Conservation (phyloP, 1,140 invertebrate species). For the Magallana ariakensis region DNA sequence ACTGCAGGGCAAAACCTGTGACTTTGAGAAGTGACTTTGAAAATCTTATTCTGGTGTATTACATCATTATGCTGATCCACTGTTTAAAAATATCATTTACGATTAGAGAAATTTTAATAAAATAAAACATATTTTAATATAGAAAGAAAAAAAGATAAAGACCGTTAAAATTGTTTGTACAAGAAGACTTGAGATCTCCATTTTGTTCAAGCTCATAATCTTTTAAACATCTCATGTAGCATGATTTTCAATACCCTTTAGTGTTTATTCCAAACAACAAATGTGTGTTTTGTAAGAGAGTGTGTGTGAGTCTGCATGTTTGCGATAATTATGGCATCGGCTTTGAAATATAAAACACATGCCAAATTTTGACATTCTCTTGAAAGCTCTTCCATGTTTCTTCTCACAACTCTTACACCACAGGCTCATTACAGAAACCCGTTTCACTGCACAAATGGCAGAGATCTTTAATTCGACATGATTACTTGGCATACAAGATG, state of each 20-base stretch:
- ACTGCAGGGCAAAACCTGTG: background rate
- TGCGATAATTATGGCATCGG: background rate
- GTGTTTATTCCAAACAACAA: background rate
- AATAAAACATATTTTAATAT: too few relatives aligned
- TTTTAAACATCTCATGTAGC: background rate
- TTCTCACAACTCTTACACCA: slow-evolving; percentile 6
- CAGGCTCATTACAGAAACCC: background rate
- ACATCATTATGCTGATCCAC: too few relatives aligned
- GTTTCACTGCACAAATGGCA: background rate
- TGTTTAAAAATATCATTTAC: too few relatives aligned
- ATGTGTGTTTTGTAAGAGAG: background rate
- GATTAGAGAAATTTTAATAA: too few relatives aligned
- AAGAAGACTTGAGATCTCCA: too few relatives aligned
- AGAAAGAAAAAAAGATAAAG: too few relatives aligned
- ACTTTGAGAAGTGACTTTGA: slow-evolving; percentile 10
- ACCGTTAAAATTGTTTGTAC: too few relatives aligned
- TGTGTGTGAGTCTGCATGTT: background rate
- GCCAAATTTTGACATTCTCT: slow-evolving; percentile 18
- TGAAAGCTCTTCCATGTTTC: slow-evolving; percentile 17
- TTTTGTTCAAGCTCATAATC: background rate
- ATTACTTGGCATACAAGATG: background rate
- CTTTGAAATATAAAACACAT: background rate
- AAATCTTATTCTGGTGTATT: background rate
- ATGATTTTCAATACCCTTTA: background rate
- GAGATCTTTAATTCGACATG: background rate